Conservation (phyloP, 2,888 invertebrate species). For the Synergus japonicus region DNA sequence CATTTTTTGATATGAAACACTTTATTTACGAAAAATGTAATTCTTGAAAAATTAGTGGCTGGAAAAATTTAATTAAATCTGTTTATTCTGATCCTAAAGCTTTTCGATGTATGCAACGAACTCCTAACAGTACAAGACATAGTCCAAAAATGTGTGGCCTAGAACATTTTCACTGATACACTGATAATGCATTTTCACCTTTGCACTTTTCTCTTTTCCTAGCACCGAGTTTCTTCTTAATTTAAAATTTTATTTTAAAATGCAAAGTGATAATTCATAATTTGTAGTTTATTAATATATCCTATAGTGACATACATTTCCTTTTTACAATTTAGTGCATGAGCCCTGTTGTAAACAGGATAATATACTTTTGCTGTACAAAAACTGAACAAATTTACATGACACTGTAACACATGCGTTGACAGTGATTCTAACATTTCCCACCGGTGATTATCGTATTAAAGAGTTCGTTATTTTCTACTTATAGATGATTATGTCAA, state of each 20-base stretch:
- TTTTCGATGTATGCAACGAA: slow-evolving; percentile 26
- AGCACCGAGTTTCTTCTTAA: background rate
- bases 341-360: background rate
- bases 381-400: slow-evolving; percentile 33
- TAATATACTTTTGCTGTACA: slow-evolving; percentile 31
- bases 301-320: background rate
- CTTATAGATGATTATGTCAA: slow-evolving; percentile 17
- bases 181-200: background rate
- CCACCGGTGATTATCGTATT: background rate
- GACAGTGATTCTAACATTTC: slow-evolving; percentile 25
- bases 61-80: background rate
- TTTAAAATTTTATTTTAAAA: background rate
- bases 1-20: background rate
- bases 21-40: background rate
- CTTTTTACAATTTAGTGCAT: slow-evolving; percentile 19
- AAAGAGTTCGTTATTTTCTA: slow-evolving; percentile 20
- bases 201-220: background rate
- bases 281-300: background rate
- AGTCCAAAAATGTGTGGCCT: background rate
- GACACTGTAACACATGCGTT: slow-evolving; percentile 34
- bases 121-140: background rate
- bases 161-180: background rate
- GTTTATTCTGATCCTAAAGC: background rate
- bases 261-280: background rate
- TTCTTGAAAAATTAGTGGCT: background rate